phyloP scores from a whole-genome alignment of 1,140 invertebrate genomes.

The Drosophila takahashii region DNA sequence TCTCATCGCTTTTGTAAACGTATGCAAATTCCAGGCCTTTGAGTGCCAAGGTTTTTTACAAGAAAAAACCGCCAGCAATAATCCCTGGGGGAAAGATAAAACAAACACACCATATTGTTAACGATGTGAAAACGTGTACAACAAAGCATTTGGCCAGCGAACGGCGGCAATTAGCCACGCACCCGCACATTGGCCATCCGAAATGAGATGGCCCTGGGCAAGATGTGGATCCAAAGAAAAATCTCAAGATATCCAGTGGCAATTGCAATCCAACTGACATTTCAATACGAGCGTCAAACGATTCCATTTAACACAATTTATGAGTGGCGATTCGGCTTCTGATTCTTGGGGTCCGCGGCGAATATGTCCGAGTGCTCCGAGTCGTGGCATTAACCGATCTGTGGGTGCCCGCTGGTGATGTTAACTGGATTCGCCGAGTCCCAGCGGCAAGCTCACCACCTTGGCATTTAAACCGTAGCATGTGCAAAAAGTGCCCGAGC shows the following conservation, averaged over 20 bases:
- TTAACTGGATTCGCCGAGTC: constrained; percentile 56
- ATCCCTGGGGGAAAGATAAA: constrained; percentile 36
- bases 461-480: constrained; percentile 75
- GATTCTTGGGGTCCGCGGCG: constrained; percentile 38
- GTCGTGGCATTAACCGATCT: constrained; percentile 62
- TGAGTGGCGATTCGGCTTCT: constrained; percentile 43
- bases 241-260: constrained; percentile 22
- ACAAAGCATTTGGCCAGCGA: constrained; percentile 62
- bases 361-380: constrained; percentile 22
- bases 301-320: constrained; percentile 70
- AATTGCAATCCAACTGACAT: constrained; percentile 52
- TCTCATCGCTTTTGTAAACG: constrained; percentile 55
- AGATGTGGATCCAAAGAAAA: constrained; percentile 15
- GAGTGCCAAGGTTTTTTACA: constrained; percentile 78
- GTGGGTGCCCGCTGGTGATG: constrained; percentile 36
- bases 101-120: constrained; percentile 53
- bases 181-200: constrained; percentile 55
- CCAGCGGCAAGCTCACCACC: constrained; percentile 52
- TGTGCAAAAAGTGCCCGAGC: constrained; percentile 59
- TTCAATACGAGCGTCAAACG: constrained; percentile 68
- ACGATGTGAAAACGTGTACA: constrained; percentile 73
- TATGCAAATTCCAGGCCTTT: constrained; percentile 73
- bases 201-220: constrained; percentile 36
- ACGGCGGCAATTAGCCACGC: constrained; percentile 70
- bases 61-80: constrained; percentile 46